phyloP scores from a whole-genome alignment of 2,888 invertebrate genomes.

The Nomada ruficornis region DNA sequence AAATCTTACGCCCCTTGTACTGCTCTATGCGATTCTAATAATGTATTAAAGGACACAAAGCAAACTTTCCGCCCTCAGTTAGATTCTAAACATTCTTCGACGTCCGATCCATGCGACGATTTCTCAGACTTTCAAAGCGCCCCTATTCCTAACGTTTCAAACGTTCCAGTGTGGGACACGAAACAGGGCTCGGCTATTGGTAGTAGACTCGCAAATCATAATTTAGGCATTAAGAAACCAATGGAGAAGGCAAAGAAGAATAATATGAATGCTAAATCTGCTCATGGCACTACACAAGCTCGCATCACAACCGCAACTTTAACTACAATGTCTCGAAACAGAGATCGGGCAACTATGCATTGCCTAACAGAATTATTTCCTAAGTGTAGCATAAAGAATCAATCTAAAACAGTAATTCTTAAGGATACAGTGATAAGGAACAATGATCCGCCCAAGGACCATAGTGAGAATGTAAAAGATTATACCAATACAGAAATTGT shows the following conservation, averaged over 20 bases:
- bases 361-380: conserved; percentile 75
- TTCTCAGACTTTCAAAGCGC: conserved; percentile 85
- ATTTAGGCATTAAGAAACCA: conserved; percentile 82
- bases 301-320: conserved; percentile 27
- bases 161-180: conserved; percentile 77
- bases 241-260: conserved; percentile 78
- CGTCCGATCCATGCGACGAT: conserved; percentile 79
- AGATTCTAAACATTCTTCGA: conserved; percentile 38
- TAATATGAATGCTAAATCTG: conserved; percentile 59
- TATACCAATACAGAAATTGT: conserved; percentile 39
- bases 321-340: conserved; percentile 45
- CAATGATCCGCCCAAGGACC: conserved; percentile 73
- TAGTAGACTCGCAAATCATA: conserved; percentile 84
- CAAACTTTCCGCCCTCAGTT: conserved; percentile 42
- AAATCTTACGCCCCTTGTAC: conserved; percentile 43
- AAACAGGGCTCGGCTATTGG: conserved; percentile 83
- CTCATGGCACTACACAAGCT: conserved; percentile 44
- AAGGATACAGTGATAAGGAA: conserved; percentile 82
- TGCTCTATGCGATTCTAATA: conserved; percentile 48
- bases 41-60: conserved; percentile 44
- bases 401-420: conserved; percentile 81
- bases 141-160: conserved; percentile 70
- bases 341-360: conserved; percentile 57
- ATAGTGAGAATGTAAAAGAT: conserved; percentile 47
- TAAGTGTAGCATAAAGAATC: conserved; percentile 81